phyloP scores from a whole-genome alignment of 2,888 invertebrate genomes.

The Sisyra terminalis region DNA sequence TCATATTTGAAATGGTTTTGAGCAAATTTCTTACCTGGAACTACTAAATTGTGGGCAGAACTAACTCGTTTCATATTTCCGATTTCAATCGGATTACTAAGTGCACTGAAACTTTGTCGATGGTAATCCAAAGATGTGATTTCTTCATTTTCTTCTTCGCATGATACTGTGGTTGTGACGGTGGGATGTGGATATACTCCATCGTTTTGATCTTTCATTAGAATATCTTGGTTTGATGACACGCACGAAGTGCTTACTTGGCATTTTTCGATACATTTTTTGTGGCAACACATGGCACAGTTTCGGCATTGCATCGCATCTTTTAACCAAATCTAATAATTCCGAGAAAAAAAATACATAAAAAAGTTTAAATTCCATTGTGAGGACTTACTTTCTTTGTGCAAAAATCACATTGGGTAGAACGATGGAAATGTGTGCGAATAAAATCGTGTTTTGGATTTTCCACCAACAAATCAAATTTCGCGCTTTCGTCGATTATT shows the following conservation, averaged over 20 bases:
- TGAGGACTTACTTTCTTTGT: constrained; percentile 60
- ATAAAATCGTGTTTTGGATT: constrained; percentile 53
- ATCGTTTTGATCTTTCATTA: background rate
- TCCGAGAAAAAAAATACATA: background rate
- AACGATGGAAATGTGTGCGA: constrained; percentile 74
- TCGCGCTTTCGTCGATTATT: constrained; percentile 9
- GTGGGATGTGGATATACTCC: constrained; percentile 23
- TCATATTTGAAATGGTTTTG: background rate
- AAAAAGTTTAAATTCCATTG: constrained; percentile 1
- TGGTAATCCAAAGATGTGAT: constrained; percentile 14
- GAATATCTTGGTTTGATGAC: constrained; percentile 17
- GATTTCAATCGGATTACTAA: constrained; percentile 23
- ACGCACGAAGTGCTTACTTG: constrained; percentile 52
- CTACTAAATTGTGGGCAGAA: constrained; percentile 50
- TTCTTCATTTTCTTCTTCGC: constrained; percentile 16
- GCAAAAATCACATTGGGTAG: constrained; percentile 86
- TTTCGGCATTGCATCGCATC: constrained; percentile 84
- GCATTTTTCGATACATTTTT: constrained; percentile 85
- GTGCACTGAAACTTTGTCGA: constrained; percentile 25
- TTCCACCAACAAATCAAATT: background rate
- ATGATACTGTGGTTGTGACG: constrained; percentile 29
- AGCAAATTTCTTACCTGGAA: constrained; percentile 32
- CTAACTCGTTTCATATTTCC: constrained; percentile 50
- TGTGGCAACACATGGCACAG: constrained; percentile 86
- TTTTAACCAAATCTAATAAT: constrained; percentile 79